Evolutionary conservation across 2,797 vertebrate species (phyloP).

Genomic region (Urocyon cinereoargenteus): DNA sequence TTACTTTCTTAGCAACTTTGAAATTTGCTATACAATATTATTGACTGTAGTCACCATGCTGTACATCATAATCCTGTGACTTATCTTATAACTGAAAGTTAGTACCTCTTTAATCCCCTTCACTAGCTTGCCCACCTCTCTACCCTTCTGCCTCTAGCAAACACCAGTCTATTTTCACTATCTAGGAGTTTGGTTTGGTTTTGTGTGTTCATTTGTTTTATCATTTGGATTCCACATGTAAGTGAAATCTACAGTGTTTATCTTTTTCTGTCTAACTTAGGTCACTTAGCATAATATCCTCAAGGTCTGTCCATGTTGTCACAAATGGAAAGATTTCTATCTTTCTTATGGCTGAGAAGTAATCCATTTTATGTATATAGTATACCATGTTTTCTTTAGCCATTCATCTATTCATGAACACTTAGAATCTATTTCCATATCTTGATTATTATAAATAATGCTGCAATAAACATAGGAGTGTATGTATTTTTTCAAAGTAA

Average conservation of each 20-base stretch:
- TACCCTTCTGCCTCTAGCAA: neutral
- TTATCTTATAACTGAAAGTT: neutral
- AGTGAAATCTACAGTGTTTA: neutral
- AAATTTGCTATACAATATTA: neutral
- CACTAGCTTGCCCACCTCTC: neutral
- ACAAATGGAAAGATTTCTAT: neutral
- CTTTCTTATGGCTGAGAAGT: neutral
- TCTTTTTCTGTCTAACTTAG: neutral
- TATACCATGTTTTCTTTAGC: neutral
- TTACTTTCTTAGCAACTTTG: neutral
- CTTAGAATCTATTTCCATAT: neutral
- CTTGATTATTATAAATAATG: neutral
- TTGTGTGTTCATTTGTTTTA: neutral
- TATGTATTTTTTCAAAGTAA: neutral
- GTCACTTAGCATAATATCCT: neutral
- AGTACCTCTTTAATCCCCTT: neutral
- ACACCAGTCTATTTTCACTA: neutral
- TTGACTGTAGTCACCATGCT: neutral
- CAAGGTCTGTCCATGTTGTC: neutral
- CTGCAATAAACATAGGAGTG: neutral
- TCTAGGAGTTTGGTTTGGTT: neutral
- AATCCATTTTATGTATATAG: neutral
- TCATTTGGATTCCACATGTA: neutral
- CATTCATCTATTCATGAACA: neutral
- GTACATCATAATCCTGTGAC: neutral